These are phyloP conservation scores for Pollenia amentaria DNA, from an alignment of 2,888 invertebrate genomes.

Conservation along the genomic window DNA sequence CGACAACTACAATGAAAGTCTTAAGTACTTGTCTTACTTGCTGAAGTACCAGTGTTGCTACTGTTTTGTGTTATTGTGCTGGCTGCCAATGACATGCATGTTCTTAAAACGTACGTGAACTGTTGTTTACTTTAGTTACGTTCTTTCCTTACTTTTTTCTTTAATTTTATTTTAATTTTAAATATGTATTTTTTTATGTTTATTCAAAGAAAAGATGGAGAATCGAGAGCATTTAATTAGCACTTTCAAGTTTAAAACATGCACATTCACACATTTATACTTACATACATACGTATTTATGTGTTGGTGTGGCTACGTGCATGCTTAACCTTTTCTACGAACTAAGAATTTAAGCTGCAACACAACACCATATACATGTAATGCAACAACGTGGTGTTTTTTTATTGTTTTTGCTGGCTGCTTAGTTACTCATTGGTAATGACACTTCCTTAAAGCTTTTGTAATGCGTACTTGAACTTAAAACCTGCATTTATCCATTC, in stretches of 20 bases:
- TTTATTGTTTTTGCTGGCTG: slow-evolving; percentile 25
- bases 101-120: slow-evolving; percentile 55
- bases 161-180: slow-evolving; percentile 53
- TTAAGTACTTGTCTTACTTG: slow-evolving; percentile 59
- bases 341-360: slow-evolving; percentile 58
- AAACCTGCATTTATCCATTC: slow-evolving; percentile 53
- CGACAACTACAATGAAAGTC: slow-evolving; percentile 37
- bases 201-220: slow-evolving; percentile 64
- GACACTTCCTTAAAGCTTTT: slow-evolving; percentile 71
- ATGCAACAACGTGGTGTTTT: slow-evolving; percentile 34
- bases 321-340: slow-evolving; percentile 39
- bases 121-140: slow-evolving; percentile 41
- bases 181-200: slow-evolving; percentile 32
- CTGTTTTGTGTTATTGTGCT: slow-evolving; percentile 26
- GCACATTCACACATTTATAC: slow-evolving; percentile 28
- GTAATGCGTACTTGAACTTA: slow-evolving; percentile 70
- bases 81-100: slow-evolving; percentile 68
- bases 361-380: slow-evolving; percentile 30
- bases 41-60: slow-evolving; percentile 50
- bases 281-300: not conserved
- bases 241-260: slow-evolving; percentile 67
- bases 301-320: not conserved
- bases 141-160: slow-evolving; percentile 32
- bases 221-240: slow-evolving; percentile 76
- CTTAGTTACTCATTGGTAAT: slow-evolving; percentile 70